These are phyloP conservation scores for Neotoxoptera formosana DNA, from an alignment of 1,140 invertebrate genomes.

Conservation along the genomic window DNA sequence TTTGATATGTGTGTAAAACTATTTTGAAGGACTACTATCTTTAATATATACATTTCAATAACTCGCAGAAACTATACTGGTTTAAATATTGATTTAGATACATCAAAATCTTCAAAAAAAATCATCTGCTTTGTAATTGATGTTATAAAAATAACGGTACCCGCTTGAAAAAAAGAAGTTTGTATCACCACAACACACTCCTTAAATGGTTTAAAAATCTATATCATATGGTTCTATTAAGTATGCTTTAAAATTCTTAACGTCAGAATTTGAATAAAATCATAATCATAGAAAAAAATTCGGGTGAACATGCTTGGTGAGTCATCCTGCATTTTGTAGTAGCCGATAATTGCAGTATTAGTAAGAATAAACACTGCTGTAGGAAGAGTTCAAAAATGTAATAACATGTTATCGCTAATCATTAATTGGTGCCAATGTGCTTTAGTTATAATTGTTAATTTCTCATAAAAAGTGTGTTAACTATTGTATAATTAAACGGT, in stretches of 20 bases:
- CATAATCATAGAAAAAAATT: background rate
- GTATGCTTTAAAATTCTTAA: background rate
- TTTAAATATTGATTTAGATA: background rate
- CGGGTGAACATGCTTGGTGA: background rate
- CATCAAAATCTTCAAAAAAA: background rate
- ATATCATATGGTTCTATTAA: background rate
- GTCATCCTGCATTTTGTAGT: background rate
- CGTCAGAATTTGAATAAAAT: background rate
- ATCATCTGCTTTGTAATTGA: background rate
- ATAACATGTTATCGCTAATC: background rate
- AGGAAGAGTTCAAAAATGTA: background rate
- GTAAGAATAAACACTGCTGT: background rate
- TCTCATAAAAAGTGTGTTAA: background rate
- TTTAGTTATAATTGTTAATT: background rate
- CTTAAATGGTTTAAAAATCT: background rate
- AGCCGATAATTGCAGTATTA: background rate
- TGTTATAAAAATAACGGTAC: too few species aligned
- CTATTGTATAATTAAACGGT: background rate
- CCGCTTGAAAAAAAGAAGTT: background rate
- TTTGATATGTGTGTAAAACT: too few species aligned
- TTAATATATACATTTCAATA: too few species aligned
- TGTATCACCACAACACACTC: background rate
- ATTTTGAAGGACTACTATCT: too few species aligned
- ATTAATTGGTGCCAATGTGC: background rate
- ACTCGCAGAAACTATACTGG: too few species aligned